Conservation (phyloP, 2,113 vertebrate species). For the Ibidorhyncha struthersii region DNA sequence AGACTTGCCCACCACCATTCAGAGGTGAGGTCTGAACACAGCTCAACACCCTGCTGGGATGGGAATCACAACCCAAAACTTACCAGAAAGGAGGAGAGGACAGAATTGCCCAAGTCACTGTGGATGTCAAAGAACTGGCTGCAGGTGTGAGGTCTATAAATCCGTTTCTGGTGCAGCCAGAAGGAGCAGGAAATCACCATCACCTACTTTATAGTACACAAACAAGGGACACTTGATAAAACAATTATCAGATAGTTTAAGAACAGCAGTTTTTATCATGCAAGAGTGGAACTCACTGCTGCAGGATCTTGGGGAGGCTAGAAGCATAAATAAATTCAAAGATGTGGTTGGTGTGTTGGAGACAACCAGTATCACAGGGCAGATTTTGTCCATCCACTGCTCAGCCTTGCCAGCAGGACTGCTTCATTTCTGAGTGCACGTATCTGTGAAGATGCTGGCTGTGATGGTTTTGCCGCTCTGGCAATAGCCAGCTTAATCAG, state of each 20-base stretch:
- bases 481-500: background rate
- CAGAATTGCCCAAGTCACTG: background rate
- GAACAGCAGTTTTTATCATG: background rate
- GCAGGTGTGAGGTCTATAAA: background rate
- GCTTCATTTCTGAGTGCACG: background rate
- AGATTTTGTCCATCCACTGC: background rate
- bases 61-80: background rate
- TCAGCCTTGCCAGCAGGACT: background rate
- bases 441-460: no score
- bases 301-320: background rate
- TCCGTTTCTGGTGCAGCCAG: background rate
- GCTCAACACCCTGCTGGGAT: background rate
- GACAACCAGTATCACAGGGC: fast-evolving
- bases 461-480: no score
- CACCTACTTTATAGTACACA: background rate
- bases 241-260: background rate
- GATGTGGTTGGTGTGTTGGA: background rate
- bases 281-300: background rate
- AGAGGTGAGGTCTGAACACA: background rate
- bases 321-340: background rate
- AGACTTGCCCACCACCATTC: background rate
- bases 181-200: background rate
- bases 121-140: background rate
- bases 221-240: background rate
- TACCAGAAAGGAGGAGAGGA: background rate